Evolutionary conservation across 2,888 invertebrate genomes (phyloP).

Genomic region (Polylopha cassiicola): DNA sequence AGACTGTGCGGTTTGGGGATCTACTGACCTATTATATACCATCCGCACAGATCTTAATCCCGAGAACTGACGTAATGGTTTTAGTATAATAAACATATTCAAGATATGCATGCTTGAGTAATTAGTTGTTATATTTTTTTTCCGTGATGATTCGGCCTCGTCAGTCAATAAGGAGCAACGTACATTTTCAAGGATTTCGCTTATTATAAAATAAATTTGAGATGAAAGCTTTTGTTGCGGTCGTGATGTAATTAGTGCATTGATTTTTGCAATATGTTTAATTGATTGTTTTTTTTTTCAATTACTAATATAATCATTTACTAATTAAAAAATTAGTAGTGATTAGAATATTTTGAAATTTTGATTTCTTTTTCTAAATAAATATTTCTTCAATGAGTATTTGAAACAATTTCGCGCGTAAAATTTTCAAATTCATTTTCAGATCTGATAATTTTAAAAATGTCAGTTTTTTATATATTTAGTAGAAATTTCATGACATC

Average conservation of each 20-base stretch:
- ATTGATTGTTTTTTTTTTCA: too few relatives aligned
- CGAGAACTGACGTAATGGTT: constrained; percentile 53
- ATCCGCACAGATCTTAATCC: constrained; percentile 50
- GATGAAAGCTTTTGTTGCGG: constrained; percentile 24
- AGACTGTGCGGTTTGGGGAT: constrained; percentile 37
- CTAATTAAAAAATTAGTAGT: too few relatives aligned
- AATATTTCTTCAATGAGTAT: too few relatives aligned
- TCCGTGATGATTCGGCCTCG: constrained; percentile 53
- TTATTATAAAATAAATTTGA: constrained; percentile 33
- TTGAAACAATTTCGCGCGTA: too few relatives aligned
- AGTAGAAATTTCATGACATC: too few relatives aligned
- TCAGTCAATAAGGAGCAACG: constrained; percentile 41
- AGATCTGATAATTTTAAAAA: too few relatives aligned
- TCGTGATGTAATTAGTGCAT: constrained; percentile 3
- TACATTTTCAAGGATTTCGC: constrained; percentile 46
- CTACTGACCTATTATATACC: constrained; percentile 64
- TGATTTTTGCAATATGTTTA: too few relatives aligned
- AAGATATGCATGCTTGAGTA: constrained; percentile 49
- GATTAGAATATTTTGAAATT: too few relatives aligned
- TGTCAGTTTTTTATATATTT: too few relatives aligned
- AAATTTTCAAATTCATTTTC: too few relatives aligned
- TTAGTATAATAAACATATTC: constrained; percentile 42
- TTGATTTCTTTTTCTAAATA: too few relatives aligned
- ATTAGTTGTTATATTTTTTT: constrained; percentile 53
- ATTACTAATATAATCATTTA: too few relatives aligned